Evolutionary conservation across 2,113 vertebrate species (phyloP).

Genomic region (Helogale parvula): DNA sequence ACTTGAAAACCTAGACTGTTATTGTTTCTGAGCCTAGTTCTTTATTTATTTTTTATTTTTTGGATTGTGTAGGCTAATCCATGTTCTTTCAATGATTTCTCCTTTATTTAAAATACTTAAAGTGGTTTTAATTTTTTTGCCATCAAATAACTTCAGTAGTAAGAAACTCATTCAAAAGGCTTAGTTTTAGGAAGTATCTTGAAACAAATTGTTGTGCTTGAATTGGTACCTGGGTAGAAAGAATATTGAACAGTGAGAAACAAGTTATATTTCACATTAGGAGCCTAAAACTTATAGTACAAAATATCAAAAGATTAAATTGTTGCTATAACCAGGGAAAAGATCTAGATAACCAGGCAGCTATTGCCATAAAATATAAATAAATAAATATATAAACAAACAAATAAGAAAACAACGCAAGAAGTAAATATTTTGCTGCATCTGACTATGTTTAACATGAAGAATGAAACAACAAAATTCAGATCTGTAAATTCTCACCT

Average conservation of each 20-base stretch:
- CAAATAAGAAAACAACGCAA: neutral
- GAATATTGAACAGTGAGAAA: neutral
- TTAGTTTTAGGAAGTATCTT: neutral
- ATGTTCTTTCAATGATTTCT: neutral
- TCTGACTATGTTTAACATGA: neutral
- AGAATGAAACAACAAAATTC: neutral
- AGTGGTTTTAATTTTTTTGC: neutral
- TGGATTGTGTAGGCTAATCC: neutral
- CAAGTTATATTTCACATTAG: neutral
- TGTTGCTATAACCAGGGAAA: neutral
- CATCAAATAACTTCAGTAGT: neutral
- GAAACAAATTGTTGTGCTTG: neutral
- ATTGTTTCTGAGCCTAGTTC: neutral
- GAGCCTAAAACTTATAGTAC: neutral
- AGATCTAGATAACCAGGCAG: neutral
- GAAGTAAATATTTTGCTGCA: neutral
- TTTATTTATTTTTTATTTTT: neutral
- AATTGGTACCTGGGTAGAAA: neutral
- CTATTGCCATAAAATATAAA: neutral
- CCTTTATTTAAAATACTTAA: neutral
- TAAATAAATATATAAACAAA: neutral
- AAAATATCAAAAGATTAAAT: neutral
- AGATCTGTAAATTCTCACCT: neutral
- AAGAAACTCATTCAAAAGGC: neutral
- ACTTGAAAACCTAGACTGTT: neutral